Evolutionary conservation across 2,113 vertebrate genomes (phyloP), one percentile per base, ranked within the genome.

Genomic region (Micronycteris hirsuta): DNA sequence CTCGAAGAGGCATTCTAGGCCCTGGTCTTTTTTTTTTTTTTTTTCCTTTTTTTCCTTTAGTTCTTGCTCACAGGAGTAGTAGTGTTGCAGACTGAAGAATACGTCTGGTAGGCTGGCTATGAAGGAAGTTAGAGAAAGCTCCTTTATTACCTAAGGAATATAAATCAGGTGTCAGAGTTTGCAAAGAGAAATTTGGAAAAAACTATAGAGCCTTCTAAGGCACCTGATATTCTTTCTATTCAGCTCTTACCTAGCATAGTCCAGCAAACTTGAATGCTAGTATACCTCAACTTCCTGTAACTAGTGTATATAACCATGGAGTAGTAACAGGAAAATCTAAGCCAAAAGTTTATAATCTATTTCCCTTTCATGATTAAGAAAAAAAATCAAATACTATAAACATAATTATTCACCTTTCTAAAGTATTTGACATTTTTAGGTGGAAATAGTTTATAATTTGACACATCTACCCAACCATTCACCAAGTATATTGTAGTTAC

Each of bases 101-200:
- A 90, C 65, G 41, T 86, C 86, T 71, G 41, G 97, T 98, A 98
- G 98, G 95, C 93, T 97, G 91, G 91, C 58, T 96, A 76, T 97
- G 91, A 98, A 86, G 95, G 96, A 96, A 96, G 96, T 94, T 97
- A 96, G 98, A 98, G 94, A 97, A 95, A 97, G 95, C 92, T 96
- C 92, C 95, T 97, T 91, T 86, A 92, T 97, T 93, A 97, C 76
- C 84, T 68, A 96, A 98, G 98, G 96, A 97, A 98, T 98, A 97
- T 94, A 96, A 98, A 98, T 98, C 91, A 93, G 74, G 95, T 95
- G 67, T 94, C 83, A 96, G 96, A 91, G n/a, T 98, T 97, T 97
- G 94, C 12, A 74, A 96, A 89, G 96, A 71, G 93, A 98, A 97
- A 95, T 95, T 93, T 91, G 47, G 67, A 71, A 87, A 77, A 93